A percentile compares a stretch with the other conserved stretches of the same genome.
phyloP scores from a whole-genome alignment of 1,140 invertebrate genomes.

The Leptinotarsa texana region DNA sequence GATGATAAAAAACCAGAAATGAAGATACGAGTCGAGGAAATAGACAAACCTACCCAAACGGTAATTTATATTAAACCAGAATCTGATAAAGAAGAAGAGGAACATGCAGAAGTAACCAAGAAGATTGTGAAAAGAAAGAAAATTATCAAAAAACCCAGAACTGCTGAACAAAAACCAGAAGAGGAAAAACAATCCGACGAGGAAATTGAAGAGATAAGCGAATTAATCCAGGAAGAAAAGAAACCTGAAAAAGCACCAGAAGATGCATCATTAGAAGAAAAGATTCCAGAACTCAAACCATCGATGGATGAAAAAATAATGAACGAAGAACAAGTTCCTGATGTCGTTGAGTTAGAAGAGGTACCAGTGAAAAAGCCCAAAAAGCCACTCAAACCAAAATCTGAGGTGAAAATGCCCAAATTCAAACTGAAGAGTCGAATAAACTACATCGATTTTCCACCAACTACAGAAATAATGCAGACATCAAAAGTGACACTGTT shows the following conservation, averaged over 20 bases:
- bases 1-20: conserved; percentile 49
- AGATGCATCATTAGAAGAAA: conserved; percentile 28
- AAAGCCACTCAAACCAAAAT: conserved; percentile 54
- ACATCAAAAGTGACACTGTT: conserved; percentile 59
- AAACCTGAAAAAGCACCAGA: conserved; percentile 15
- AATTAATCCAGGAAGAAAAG: conserved; percentile 28
- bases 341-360: not conserved
- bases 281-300: conserved; percentile 22
- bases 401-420: conserved; percentile 63
- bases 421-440: conserved; percentile 70
- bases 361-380: conserved; percentile 41
- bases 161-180: conserved; percentile 1
- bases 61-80: conserved; percentile 45
- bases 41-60: conserved; percentile 45
- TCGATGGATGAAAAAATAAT: conserved; percentile 23
- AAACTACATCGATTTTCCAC: conserved; percentile 65
- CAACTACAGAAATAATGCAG: conserved; percentile 55
- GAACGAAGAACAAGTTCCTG: not conserved
- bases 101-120: conserved; percentile 31
- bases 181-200: not conserved
- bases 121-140: conserved; percentile 29
- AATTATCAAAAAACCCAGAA: not conserved
- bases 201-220: conserved; percentile 35
- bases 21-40: conserved; percentile 28
- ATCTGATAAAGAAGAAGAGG: conserved; percentile 41